Evolutionary conservation across 2,888 invertebrate species (phyloP), one percentile per base, ranked within the genome.

Genomic region (Yponomeuta plumbellus): DNA sequence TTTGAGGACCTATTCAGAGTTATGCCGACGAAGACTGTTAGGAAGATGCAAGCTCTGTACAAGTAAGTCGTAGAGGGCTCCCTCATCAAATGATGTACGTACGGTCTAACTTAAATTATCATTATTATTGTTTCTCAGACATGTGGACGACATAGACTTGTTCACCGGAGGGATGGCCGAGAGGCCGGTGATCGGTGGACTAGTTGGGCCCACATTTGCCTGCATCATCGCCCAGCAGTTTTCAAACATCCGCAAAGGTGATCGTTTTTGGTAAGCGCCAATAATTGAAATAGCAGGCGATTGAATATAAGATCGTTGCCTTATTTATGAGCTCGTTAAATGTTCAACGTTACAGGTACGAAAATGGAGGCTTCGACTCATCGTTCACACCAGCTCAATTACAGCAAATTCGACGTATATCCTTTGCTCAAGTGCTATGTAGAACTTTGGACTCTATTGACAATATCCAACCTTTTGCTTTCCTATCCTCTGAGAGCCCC

Each of bases 211-310:
- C 0, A 96, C 96, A 0, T 97, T 97, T 74, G 96, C 96, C 39
- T 97, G 97, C 77, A 95, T 97, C 67, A 95, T 97, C 62, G 97
- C 96, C 0, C 96, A 96, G 75, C 97, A 97, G 81, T 97, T 97
- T 77, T 92, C 94, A 11, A 95, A 95, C 76, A 85, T 96, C 0
- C 93, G 96, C 0, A 94, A 94, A 78, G 96, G 96, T 17, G 96
- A 96, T 79, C 88, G 96, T 68, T 96, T 96, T 80, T 96, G 96
- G 96, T 92, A 76, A 80, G 77, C 67, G 44, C 10, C 11, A 44
- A 52, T 17, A 1, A 52, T 52, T 13, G 44, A 1, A 2, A 52
- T 52, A 17, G 13, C 44, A 52, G 8, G 44, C 44, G 44, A 17
- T 44, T 13, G 17, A 44, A 8, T 34, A 34, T 34, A 34, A 34